Base-by-base conservation (phyloP, 2,113 vertebrate species). In the Peromyscus leucopus region DNA sequence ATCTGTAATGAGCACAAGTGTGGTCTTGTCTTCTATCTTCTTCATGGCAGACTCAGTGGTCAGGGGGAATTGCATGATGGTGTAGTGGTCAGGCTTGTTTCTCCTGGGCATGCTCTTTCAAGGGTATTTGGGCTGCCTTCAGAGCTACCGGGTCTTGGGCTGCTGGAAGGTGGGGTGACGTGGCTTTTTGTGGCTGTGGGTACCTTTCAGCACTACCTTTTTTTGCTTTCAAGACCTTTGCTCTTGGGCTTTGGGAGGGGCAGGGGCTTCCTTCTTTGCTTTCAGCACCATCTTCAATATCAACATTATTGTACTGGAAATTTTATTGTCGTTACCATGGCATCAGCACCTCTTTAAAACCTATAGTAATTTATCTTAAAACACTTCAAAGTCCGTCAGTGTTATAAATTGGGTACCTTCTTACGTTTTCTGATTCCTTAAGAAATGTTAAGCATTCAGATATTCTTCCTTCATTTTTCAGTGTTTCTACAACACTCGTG, bases 301-400 rank as follows among this genome's bases (percentile, higher is more conserved):
- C 71, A 89, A 57, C 33, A 65, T 90, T 90, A 88, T 92, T 86
- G 39, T 93, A 91, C 91, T 65, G 69, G 90, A 96, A 90, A 89
- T 78, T 63, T 95, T 90, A 57, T 83, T 24, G 94, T 74, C 83
- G 51, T 39, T 94, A 86, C 28, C 8, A 21, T 72, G 90, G 4
- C 21, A 80, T 84, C 9, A 61, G 36, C 28, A 91, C 48, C 51
- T 93, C n/a, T 96, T 87, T 85, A 92, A 93, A 57, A 74, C 12
- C 39, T 96, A 15, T 2, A 63, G 78, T 97, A 97, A 84, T 93
- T 94, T 90, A 89, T 65, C 74, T 90, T 26, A 74, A 91, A 94
- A 89, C 4, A 57, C n/a, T 87, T 22, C 88, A 3, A 95, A 95
- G n/a, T 92, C n/a, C 46, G 36, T 90, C 9, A 83, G 19, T 19